These are phyloP conservation scores for Ptychadena robeensis DNA, from an alignment of 2,797 vertebrate genomes.

Conservation along the genomic window DNA sequence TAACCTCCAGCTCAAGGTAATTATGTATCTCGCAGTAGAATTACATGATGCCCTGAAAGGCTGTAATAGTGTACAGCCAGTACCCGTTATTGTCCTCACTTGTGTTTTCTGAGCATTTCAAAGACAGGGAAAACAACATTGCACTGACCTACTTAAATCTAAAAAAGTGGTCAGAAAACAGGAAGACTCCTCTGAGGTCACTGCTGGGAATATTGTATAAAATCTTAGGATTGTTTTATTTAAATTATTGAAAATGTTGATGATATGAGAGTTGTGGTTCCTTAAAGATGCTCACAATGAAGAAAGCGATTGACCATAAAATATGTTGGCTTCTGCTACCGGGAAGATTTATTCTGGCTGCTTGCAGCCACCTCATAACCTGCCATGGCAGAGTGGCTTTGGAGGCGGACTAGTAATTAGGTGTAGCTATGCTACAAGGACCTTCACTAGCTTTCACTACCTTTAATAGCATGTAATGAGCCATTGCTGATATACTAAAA, in stretches of 20 bases:
- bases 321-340: background rate
- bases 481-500: too few relatives aligned
- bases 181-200: background rate
- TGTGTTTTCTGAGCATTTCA: background rate
- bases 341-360: background rate
- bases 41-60: background rate
- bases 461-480: too few relatives aligned
- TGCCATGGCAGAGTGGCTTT: background rate
- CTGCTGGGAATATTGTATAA: background rate
- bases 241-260: background rate
- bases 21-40: background rate
- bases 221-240: background rate
- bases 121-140: conserved; percentile 6
- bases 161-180: background rate
- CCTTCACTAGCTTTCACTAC: too few relatives aligned
- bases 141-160: conserved; percentile 8
- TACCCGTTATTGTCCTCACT: background rate
- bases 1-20: conserved; percentile 22
- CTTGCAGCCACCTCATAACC: background rate
- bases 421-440: background rate
- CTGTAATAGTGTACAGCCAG: background rate
- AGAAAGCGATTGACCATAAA: too few relatives aligned
- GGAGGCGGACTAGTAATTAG: background rate
- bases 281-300: background rate
- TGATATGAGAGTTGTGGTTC: background rate